Base-by-base conservation (phyloP, 23 tunicate species). In the Clavelina lepadiformis region DNA sequence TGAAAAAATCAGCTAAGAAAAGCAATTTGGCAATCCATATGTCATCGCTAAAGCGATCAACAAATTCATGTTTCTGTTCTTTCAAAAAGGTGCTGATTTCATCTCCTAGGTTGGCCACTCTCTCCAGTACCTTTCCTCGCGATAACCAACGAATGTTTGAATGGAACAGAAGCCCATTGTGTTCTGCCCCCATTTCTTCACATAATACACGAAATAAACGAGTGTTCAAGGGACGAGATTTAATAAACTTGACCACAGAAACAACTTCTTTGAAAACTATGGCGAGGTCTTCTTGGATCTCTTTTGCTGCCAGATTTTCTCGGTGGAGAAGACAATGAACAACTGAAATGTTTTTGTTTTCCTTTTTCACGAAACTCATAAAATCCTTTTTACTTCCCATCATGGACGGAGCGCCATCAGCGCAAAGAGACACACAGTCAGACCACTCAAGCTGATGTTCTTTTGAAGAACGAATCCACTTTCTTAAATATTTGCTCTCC, bases 281-380 rank as follows among this genome's bases (percentile, higher is more conserved):
- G 26, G 68, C 31, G 30, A 70, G 69, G 46, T 70, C 69, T 21
- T 50, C 46, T 15, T 41, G 58, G 34, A 73, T 21, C 18, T 54
- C 31, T 81, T 58, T 27, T 55, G 75, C 67, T 25, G 75, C 76
- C 35, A 75, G 81, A 36, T 52, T 82, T 82, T 75, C 76, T 28
- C 76, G 57, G 69, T 75, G 91, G 7, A 82, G 73, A 67, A 75
- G 58, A 75, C 82, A 82, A 49, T 75, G 91, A 46, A 41, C 46
- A 8, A 67, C 62, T 63, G 24, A 63, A 63, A 63, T 63, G 51
- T 63, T 51, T 35, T 63, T 63, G 49, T 35, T 63, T 63, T 35
- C 30, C 50, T 35, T 37, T 63, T 63, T 63, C 69, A 63, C 69
- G 30, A 63, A 63, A 61, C 70, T 71, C 29, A 71, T 71, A 28